A percentile compares a stretch with the other conserved stretches of the same genome.
These are phyloP conservation scores for Ciconia maguari DNA, from an alignment of 2,113 vertebrate species.

Conservation along the genomic window DNA sequence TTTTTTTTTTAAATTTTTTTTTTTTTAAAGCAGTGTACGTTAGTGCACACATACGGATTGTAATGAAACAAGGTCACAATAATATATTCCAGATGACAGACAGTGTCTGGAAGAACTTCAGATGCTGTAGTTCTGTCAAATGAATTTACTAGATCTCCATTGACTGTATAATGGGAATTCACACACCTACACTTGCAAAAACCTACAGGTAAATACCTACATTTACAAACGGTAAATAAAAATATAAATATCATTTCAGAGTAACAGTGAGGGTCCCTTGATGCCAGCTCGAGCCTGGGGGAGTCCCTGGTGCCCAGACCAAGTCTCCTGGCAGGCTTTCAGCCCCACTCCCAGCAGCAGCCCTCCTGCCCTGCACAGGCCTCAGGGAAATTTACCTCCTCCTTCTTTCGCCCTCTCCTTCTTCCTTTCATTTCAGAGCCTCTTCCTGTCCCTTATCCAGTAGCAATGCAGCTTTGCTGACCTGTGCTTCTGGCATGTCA, in stretches of 20 bases:
- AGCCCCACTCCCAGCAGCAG: background rate
- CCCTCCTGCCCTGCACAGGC: background rate
- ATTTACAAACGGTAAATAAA: background rate
- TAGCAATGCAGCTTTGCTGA: background rate
- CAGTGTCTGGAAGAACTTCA: background rate
- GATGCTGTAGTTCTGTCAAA: background rate
- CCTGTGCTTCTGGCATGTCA: background rate
- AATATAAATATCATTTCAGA: background rate
- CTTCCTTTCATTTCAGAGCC: background rate
- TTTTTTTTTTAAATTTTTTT: background rate
- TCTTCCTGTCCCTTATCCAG: background rate
- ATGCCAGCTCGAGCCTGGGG: background rate
- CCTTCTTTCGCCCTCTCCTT: background rate
- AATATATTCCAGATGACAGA: background rate
- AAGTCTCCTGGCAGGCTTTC: background rate
- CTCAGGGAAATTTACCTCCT: background rate
- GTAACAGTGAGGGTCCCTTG: background rate
- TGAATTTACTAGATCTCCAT: background rate
- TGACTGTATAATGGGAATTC: background rate
- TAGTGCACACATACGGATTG: background rate
- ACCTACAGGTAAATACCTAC: background rate
- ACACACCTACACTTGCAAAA: background rate
- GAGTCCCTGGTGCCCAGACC: accelerated
- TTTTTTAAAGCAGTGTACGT: background rate
- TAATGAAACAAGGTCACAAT: background rate